Evolutionary conservation across 2,113 vertebrate species (phyloP).

Genomic region (Empidonax traillii): DNA sequence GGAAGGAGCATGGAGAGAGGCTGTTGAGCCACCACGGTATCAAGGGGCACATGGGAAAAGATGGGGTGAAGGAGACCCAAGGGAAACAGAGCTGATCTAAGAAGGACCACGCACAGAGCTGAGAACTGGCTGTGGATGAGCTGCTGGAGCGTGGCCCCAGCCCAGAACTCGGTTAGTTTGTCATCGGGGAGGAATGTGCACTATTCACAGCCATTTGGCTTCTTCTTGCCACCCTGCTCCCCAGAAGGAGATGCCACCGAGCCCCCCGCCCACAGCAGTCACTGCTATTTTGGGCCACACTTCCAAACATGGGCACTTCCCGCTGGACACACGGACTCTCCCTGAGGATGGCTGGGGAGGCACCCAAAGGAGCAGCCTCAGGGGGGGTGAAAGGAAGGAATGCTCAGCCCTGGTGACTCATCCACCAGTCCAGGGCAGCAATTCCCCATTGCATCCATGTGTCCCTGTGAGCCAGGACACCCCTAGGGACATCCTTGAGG

Average conservation of each 20-base stretch:
- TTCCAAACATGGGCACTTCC: constrained; percentile 52
- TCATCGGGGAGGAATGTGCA: constrained; percentile 39
- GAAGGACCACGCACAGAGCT: background rate
- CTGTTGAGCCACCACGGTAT: background rate
- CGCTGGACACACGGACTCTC: background rate
- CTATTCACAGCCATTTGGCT: constrained; percentile 29
- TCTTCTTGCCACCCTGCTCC: background rate
- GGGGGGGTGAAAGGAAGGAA: background rate
- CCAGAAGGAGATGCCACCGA: background rate
- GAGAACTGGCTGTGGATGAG: background rate
- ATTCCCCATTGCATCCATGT: background rate
- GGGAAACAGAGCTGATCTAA: rapidly evolving
- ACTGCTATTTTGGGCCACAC: background rate
- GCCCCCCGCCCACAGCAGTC: background rate
- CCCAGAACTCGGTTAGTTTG: background rate
- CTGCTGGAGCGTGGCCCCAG: background rate
- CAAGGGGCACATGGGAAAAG: background rate
- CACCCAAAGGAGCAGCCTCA: background rate
- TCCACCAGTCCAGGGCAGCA: background rate
- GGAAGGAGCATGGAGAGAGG: background rate
- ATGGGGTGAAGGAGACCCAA: background rate
- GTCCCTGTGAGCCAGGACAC: background rate
- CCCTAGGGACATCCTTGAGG: background rate
- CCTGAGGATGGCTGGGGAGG: background rate
- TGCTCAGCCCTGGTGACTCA: background rate